phyloP scores from a whole-genome alignment of 2,113 vertebrate genomes.

The Pedionomus torquatus region DNA sequence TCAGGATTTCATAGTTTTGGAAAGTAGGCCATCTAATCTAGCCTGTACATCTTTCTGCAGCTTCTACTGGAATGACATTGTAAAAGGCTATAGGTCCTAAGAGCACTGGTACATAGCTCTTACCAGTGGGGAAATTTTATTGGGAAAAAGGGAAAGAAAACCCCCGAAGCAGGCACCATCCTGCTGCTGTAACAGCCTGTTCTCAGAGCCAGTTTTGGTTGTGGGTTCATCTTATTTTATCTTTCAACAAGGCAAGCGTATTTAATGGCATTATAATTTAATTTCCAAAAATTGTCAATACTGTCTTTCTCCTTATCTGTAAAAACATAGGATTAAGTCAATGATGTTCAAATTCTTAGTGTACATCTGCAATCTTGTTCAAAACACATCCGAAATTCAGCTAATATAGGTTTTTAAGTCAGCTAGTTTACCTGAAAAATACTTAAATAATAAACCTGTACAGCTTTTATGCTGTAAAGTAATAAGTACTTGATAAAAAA shows the following conservation, averaged over 20 bases:
- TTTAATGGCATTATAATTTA: neutral
- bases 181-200: neutral
- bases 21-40: neutral
- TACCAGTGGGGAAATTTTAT: neutral
- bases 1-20: neutral
- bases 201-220: neutral
- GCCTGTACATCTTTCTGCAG: neutral
- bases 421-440: neutral
- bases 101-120: neutral
- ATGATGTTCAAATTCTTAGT: neutral
- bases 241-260: neutral
- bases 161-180: neutral
- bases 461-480: neutral
- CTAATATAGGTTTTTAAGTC: neutral
- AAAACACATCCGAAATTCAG: neutral
- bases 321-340: neutral
- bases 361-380: neutral
- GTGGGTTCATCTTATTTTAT: neutral
- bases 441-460: neutral
- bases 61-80: neutral
- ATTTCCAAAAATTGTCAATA: neutral
- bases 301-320: neutral
- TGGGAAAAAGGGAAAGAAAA: neutral
- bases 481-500: constrained; percentile 27
- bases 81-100: neutral